Percentiles rank a stretch among this genome's conserved stretches.
phyloP scores from a whole-genome alignment of 2,797 vertebrate genomes.

The Heterohyrax brucei region DNA sequence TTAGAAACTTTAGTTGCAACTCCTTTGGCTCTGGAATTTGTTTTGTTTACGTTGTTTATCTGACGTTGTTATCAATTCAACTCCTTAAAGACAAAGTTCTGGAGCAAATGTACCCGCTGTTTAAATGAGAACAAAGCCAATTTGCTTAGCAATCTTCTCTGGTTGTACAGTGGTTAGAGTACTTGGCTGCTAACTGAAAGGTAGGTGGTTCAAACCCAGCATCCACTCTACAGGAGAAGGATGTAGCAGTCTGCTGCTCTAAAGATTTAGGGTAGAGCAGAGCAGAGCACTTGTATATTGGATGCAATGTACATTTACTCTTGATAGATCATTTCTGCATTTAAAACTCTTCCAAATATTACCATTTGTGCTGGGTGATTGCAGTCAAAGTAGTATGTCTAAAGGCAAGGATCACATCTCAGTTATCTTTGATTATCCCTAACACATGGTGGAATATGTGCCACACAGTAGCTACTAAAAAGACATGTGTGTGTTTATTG shows the following conservation, averaged over 20 bases:
- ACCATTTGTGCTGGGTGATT: constrained; percentile 59
- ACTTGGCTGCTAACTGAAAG: no score
- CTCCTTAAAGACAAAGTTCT: constrained; percentile 41
- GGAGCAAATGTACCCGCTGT: neutral
- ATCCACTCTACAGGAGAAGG: no score
- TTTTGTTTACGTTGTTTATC: neutral
- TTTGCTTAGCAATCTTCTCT: constrained; percentile 57
- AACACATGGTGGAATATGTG: neutral
- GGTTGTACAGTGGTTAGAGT: neutral
- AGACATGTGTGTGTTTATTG: neutral
- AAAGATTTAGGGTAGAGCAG: neutral
- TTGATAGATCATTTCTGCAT: constrained; percentile 36
- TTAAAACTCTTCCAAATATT: neutral
- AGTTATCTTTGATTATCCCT: constrained; percentile 50
- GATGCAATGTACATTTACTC: neutral
- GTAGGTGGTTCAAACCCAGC: no score
- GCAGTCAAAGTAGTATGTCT: constrained; percentile 50
- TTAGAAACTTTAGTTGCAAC: neutral
- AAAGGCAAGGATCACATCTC: constrained; percentile 1
- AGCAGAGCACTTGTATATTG: neutral
- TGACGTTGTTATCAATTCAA: constrained; percentile 45
- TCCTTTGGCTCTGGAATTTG: constrained; percentile 1
- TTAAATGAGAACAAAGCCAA: constrained; percentile 58
- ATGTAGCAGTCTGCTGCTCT: no score
- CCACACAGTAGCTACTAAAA: neutral